These are phyloP conservation scores for Scomber japonicus DNA, from an alignment of 2,113 vertebrate genomes.

Conservation along the genomic window DNA sequence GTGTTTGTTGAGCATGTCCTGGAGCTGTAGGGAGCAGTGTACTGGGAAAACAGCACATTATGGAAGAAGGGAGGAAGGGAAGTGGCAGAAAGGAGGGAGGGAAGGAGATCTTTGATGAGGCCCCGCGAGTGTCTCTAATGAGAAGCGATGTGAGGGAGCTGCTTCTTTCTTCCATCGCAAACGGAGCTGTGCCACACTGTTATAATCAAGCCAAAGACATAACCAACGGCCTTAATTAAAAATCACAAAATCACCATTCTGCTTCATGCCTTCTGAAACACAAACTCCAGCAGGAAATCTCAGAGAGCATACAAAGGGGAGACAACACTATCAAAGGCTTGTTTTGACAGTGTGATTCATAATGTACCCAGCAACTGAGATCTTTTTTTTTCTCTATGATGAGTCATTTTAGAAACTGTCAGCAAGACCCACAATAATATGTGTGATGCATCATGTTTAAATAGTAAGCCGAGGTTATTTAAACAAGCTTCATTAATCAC, in stretches of 20 bases:
- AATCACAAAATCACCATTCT: constrained; percentile 77
- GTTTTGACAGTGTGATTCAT: constrained; percentile 57
- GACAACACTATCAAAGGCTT: constrained; percentile 56
- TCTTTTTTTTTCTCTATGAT: constrained; percentile 31
- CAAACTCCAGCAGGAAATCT: constrained; percentile 60
- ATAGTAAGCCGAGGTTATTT: background rate
- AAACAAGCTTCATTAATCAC: background rate
- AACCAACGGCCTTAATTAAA: constrained; percentile 82
- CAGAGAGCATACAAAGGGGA: constrained; percentile 35
- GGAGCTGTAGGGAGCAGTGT: constrained; percentile 73
- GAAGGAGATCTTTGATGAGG: constrained; percentile 81
- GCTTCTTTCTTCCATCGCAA: constrained; percentile 67
- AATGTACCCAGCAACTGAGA: constrained; percentile 28
- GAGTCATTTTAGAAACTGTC: constrained; percentile 45
- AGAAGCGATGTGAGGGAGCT: constrained; percentile 75
- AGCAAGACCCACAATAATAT: constrained; percentile 13
- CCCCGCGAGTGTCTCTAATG: constrained; percentile 83
- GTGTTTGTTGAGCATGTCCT: constrained; percentile 81
- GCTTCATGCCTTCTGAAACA: constrained; percentile 64
- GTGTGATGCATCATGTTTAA: constrained; percentile 10
- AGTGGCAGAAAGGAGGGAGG: constrained; percentile 58
- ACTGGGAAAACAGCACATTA: constrained; percentile 77
- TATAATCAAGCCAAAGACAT: constrained; percentile 78
- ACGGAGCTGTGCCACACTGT: constrained; percentile 62
- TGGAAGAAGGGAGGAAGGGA: constrained; percentile 73